A percentile compares a stretch with the other conserved stretches of the same genome.
Conservation (phyloP, 2,113 vertebrate genomes). For the Tachuris rubrigastra region DNA sequence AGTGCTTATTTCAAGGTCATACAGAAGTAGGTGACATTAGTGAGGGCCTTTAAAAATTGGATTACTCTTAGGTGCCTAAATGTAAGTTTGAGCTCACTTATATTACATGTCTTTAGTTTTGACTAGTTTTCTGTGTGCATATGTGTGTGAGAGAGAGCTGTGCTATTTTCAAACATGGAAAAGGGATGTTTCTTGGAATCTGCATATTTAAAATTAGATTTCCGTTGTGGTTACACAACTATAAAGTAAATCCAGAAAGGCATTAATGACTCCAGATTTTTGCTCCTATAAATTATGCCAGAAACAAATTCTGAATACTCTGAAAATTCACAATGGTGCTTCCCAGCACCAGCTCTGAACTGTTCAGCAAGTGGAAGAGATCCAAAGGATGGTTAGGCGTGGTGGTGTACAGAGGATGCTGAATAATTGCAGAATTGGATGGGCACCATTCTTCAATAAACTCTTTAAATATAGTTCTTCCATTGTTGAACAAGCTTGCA, state of each 20-base stretch:
- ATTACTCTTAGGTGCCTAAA: neutral
- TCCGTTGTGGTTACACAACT: neutral
- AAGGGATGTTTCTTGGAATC: slow-evolving; percentile 3
- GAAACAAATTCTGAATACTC: neutral
- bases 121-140: neutral
- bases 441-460: neutral
- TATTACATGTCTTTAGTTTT: neutral
- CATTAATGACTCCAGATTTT: neutral
- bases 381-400: slow-evolving; percentile 2
- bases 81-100: neutral
- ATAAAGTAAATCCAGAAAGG: slow-evolving; percentile 23
- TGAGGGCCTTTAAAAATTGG: neutral
- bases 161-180: slow-evolving; percentile 6
- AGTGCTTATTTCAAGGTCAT: neutral
- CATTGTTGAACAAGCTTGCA: neutral
- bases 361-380: neutral
- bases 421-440: neutral
- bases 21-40: neutral
- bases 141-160: neutral
- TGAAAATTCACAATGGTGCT: neutral
- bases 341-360: neutral
- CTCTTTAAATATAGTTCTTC: neutral
- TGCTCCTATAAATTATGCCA: neutral
- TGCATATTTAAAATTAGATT: slow-evolving; percentile 25
- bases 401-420: neutral